Evolutionary conservation across 2,113 vertebrate genomes (phyloP).

Genomic region (Ictalurus furcatus): DNA sequence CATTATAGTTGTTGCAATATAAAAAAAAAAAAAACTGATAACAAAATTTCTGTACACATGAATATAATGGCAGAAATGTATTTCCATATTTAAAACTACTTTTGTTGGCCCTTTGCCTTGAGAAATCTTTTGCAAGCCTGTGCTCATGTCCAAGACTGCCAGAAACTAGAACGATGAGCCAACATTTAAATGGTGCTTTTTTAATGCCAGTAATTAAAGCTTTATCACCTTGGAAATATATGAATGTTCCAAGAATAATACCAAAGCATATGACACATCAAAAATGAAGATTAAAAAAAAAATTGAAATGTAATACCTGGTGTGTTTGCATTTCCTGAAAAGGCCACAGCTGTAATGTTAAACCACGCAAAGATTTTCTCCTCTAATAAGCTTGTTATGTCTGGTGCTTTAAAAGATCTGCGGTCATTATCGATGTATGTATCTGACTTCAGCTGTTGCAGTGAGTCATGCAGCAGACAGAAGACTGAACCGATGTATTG

Average conservation of each 20-base stretch:
- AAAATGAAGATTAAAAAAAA: background rate
- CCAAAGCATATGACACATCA: background rate
- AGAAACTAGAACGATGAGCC: background rate
- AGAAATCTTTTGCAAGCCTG: background rate
- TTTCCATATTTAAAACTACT: background rate
- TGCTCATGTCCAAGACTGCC: background rate
- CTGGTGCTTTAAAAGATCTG: background rate
- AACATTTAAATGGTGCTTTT: background rate
- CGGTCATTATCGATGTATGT: background rate
- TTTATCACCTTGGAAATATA: background rate
- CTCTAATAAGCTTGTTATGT: slow-evolving; percentile 8
- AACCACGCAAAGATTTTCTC: background rate
- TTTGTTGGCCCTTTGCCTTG: background rate
- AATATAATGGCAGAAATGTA: background rate
- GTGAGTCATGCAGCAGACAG: background rate
- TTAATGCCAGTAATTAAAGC: background rate
- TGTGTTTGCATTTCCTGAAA: background rate
- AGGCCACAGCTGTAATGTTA: background rate
- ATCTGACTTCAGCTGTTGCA: background rate
- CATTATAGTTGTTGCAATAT: background rate
- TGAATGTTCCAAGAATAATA: background rate
- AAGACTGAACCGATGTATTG: background rate
- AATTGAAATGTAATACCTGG: background rate
- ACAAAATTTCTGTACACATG: no score
- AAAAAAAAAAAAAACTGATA: no score